phyloP scores from a whole-genome alignment of 2,888 invertebrate genomes.

The Dioctria linearis region DNA sequence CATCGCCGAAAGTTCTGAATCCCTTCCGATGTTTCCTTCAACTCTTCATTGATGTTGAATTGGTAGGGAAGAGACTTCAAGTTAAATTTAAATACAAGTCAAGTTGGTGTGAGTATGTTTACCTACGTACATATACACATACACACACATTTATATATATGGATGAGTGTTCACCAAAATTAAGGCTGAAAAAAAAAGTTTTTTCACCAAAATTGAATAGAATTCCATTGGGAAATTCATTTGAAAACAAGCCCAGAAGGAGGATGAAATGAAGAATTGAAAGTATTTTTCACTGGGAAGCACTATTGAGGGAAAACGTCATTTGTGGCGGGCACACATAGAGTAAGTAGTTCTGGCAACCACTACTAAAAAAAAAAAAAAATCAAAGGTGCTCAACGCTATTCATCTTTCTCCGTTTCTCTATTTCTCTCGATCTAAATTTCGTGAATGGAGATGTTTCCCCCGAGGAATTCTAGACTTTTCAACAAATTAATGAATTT shows the following conservation, averaged over 20 bases:
- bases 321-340: not conserved
- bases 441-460: conserved; percentile 10
- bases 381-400: not conserved
- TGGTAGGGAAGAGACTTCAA: not conserved
- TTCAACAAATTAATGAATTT: conserved; percentile 45
- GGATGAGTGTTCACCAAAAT: not conserved
- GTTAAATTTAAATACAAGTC: conserved; percentile 11
- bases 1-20: conserved; percentile 26
- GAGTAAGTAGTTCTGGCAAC: not conserved
- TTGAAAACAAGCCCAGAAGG: conserved; percentile 16
- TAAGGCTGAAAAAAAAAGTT: conserved; percentile 12
- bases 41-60: not conserved
- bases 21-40: not conserved
- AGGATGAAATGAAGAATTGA: not conserved
- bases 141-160: too few relatives aligned
- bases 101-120: not conserved
- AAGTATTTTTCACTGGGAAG: conserved; percentile 26
- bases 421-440: not conserved
- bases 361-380: not conserved
- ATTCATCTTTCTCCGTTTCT: not conserved
- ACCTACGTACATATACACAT: too few relatives aligned
- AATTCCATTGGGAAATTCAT: conserved; percentile 28
- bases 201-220: conserved; percentile 9
- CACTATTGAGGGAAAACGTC: not conserved
- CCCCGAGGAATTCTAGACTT: not conserved